Base-by-base conservation (phyloP, 2,797 vertebrate genomes). In the Cetoscarus ocellatus region DNA sequence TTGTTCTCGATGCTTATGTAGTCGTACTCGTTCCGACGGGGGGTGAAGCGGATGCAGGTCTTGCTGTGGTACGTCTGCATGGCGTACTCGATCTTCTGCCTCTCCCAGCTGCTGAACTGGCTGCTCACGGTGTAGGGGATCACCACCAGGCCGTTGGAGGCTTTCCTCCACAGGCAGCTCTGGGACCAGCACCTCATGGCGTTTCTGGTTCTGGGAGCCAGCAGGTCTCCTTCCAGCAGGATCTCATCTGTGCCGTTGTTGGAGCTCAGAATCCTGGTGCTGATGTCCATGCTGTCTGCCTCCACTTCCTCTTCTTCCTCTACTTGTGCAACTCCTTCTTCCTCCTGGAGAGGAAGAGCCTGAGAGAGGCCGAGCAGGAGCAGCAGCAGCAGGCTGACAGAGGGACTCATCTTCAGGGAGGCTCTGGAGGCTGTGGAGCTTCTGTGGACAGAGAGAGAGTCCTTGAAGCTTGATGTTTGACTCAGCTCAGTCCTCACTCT, bases 41-140 rank as follows among this genome's bases (percentile, higher is more conserved):
- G 80, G 10, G 67, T 43, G 38, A 91, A 90, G 58, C 54, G 65
- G 60, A 91, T 13, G 67, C 86, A 91, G 12, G 86, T 86, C 1
- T 0, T 3, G 18, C 45, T 42, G 13, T 74, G 35, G 43, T 75
- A 86, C 42, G 7, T 8, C 10, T 17, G 5, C 75, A 83, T 64
- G 65, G 70, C 70, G 0, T 75, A 70, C 3, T 55, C 0, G 6
- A 91, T 87, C 15, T 1, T 48, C 61, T 74, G n/a, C 17, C 0
- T 79, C 6, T 88, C 74, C 10, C 0, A 2, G 4, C 17, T 7
- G 48, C 3, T 55, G 77, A 74, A 88, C 8, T 77, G 6, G 0
- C 6, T 4, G 73, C 73, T 77, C 5, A 83, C 0, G 3, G 39
- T 27, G 71, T 61, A 84, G 49, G 86, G 75, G 40, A 88, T 40